These are phyloP conservation scores for Eupithecia centaureata DNA, from an alignment of 2,888 invertebrate genomes.

Conservation along the genomic window DNA sequence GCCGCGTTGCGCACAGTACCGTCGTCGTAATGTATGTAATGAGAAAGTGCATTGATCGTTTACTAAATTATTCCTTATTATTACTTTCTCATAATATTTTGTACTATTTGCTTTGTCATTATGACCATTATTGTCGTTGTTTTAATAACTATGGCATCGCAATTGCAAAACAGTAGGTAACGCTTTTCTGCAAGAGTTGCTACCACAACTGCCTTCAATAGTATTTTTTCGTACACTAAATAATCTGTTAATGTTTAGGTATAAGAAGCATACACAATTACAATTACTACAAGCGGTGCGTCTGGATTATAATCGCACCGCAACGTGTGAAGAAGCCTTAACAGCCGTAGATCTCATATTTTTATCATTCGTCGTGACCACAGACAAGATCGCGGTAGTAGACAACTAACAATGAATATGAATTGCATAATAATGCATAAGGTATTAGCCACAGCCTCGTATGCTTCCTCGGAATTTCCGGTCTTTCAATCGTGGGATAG, in stretches of 20 bases:
- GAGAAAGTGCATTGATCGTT: no score
- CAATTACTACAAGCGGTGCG: background rate
- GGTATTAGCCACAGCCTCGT: slow-evolving; percentile 35
- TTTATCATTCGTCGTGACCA: slow-evolving; percentile 17
- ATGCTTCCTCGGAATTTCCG: slow-evolving; percentile 55
- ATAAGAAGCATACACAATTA: background rate
- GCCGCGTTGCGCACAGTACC: background rate
- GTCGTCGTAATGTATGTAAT: no score
- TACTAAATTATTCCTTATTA: no score
- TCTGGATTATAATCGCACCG: background rate
- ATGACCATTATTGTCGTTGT: background rate
- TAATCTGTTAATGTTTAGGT: background rate
- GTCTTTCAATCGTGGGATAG: slow-evolving; percentile 56
- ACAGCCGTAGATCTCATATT: background rate
- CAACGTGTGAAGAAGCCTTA: background rate
- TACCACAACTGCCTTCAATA: background rate
- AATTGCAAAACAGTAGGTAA: background rate
- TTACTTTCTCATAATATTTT: no score
- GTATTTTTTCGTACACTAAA: background rate
- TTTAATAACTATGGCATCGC: background rate
- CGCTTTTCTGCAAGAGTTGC: background rate
- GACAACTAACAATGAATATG: slow-evolving; percentile 30
- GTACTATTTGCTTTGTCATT: background rate
- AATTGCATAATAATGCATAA: slow-evolving; percentile 25
- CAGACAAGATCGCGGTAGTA: slow-evolving; percentile 8